These are phyloP conservation scores for Eupristina koningsbergeri DNA, from an alignment of 1,140 invertebrate species.

Conservation along the genomic window DNA sequence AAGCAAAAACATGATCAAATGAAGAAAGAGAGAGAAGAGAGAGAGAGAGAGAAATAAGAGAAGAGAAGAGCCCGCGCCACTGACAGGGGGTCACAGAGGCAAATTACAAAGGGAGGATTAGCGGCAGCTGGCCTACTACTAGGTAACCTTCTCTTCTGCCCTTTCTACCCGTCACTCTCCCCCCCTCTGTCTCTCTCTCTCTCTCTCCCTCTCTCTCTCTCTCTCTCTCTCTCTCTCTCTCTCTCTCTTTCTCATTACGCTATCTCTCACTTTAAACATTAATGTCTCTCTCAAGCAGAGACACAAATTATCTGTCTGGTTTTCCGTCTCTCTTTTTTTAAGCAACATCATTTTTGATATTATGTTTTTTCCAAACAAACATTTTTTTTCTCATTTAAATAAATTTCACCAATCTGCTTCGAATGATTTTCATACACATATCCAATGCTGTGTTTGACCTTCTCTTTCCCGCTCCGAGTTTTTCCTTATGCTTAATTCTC, in stretches of 20 bases:
- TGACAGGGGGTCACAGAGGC: constrained; percentile 69
- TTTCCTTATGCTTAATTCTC: neutral
- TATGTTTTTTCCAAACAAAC: neutral
- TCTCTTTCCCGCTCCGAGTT: neutral
- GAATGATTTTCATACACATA: too few relatives aligned
- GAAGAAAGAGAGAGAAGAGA: neutral
- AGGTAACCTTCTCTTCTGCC: constrained; percentile 67
- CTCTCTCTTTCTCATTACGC: too few relatives aligned
- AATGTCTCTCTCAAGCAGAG: constrained; percentile 11
- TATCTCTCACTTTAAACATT: constrained; percentile 1
- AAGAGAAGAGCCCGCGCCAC: constrained; percentile 58
- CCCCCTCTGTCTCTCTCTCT: too few relatives aligned
- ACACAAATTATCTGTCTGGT: neutral
- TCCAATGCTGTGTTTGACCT: neutral
- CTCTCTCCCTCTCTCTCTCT: constrained; percentile 49
- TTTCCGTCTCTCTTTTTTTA: neutral
- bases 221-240: constrained; percentile 23
- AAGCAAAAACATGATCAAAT: constrained; percentile 26
- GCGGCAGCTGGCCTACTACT: constrained; percentile 72
- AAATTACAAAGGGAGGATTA: constrained; percentile 75
- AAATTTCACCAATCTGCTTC: neutral
- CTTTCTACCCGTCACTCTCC: constrained; percentile 33
- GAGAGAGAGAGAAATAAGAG: constrained; percentile 3
- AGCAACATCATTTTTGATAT: neutral
- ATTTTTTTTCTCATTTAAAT: neutral